Base-by-base conservation (phyloP, 2,888 invertebrate genomes). In the Stenichneumon culpator region DNA sequence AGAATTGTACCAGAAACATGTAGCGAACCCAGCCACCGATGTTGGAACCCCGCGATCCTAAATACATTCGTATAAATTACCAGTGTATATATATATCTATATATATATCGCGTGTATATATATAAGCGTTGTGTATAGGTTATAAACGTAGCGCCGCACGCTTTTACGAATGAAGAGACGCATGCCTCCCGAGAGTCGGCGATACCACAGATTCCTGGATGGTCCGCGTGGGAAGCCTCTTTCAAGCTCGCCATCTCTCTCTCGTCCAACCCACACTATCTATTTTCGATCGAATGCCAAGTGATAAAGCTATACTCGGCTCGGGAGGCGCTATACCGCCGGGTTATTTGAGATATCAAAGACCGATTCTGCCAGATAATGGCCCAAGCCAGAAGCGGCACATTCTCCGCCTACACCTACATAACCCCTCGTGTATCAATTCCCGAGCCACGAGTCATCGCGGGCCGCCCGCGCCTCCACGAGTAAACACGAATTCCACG, bases 211-310 rank as follows among this genome's bases (percentile, higher is more conserved):
- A 74, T 74, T 63, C 60, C n/a, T 32, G 63, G 3, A 47, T 28
- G 16, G 39, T 67, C 77, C 65, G 77, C 77, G 77, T 77, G 77
- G 77, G 67, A 77, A 77, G 77, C 67, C 52, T 52, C 63, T 28
- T 52, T 79, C 50, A 75, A 77, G n/a, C 69, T 28, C n/a, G 44
- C 57, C 19, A 2, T 54, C 57, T 68, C 60, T 75, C 68, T 22
- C 70, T 36, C 52, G 25, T 44, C 14, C 67, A 14, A 39, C 60
- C 73, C 54, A 80, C 72, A 80, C 75, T 86, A 86, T 88, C 87
- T 87, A 87, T 88, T 88, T 88, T 88, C 81, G 85, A 86, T 86
- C 82, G 84, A 83, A 86, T 84, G 77, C 75, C 85, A 67, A 80
- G 80, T 86, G 88, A 88, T 88, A 84, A 88, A 77, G 72, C 73